Base-by-base conservation (phyloP, 2,888 invertebrate species). In the Euproctis similis region DNA sequence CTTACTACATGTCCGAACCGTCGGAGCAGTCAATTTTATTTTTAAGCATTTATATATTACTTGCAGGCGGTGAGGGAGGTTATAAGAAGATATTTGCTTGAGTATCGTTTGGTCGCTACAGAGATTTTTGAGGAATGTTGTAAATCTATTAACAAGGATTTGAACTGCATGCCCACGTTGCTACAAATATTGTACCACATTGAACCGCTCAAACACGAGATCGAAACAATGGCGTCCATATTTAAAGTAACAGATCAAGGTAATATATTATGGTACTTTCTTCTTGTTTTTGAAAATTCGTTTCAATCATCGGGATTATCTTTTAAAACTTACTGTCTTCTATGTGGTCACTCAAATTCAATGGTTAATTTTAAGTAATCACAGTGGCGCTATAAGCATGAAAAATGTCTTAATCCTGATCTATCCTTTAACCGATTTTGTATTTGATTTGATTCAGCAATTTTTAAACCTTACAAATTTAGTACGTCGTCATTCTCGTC, bases 11-110 rank as follows among this genome's bases (percentile, higher is more conserved):
- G n/a, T n/a, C n/a, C n/a, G n/a, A n/a, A n/a, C n/a, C n/a, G n/a
- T n/a, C n/a, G n/a, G n/a, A n/a, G n/a, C n/a, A n/a, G n/a, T n/a
- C n/a, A n/a, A 16, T 4, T 4, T 28, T 10, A 16, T 22, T 12
- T 6, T 8, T 19, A 24, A 10, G 17, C 24, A 10, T 20, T 17
- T 17, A 6, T 31, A 13, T n/a, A n/a, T n/a, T n/a, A n/a, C n/a
- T 59, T 61, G 7, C 41, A 90, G 90, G 88, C 89, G 3, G 74
- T 90, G 23, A 87, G 90, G 42, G 86, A 88, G 42, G 87, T 87
- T 9, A 73, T 91, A 10, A 75, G 86, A 30, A 76, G 81, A 8
- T 90, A 89, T 47, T 62, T 91, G 10, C 58, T 87, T 11, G 86
- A 87, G 18, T 90, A 89, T 54, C 86, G 89, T 2, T 62, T 87